Evolutionary conservation across 1,140 invertebrate species (phyloP), one percentile per base, ranked within the genome.

Genomic region (Nilaparvata lugens): DNA sequence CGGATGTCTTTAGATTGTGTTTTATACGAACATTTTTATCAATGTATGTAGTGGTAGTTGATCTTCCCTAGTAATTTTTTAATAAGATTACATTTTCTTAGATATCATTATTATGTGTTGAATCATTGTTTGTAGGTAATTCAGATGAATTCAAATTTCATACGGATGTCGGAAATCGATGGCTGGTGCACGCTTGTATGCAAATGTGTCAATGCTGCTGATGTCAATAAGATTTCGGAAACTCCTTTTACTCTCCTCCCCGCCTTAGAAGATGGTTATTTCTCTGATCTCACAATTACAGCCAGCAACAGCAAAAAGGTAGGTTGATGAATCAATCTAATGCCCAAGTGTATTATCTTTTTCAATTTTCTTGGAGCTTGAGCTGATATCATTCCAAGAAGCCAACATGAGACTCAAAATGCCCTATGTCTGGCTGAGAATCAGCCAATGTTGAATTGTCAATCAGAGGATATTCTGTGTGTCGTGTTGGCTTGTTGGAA

Each of bases 161-260:
- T 73, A 2, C 75, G 84, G 69, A 68, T 81, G 51, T 69, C 85
- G 23, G 80, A 76, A 4, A 83, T 83, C 71, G 80, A 83, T 64
- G 77, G 78, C 19, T 84, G 83, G 77, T 84, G 81, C 73, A 75
- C 79, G 56, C 69, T 85, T 48, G 76, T 83, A 63, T 85, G 83
- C 69, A 80, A 81, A 59, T 74, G 79, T 64, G 72, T 84, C 60
- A 70, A 66, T 64, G 52, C 28, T 31, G 53, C 31, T 56, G 64
- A 66, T 31, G 65, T 65, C 7, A 72, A 74, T 16, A 69, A 73
- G 40, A 68, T 70, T 38, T 66, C 74, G 31, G 77, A 81, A 64
- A 66, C 72, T 51, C 70, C 73, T 14, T 84, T 81, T 65, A 79
- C 79, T 35, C 77, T 85, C 48, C 69, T 82, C 13, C 76, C 80